Percentiles rank a stretch among this genome's conserved stretches.
Conservation (phyloP, 2,113 vertebrate species). For the Bungarus multicinctus region DNA sequence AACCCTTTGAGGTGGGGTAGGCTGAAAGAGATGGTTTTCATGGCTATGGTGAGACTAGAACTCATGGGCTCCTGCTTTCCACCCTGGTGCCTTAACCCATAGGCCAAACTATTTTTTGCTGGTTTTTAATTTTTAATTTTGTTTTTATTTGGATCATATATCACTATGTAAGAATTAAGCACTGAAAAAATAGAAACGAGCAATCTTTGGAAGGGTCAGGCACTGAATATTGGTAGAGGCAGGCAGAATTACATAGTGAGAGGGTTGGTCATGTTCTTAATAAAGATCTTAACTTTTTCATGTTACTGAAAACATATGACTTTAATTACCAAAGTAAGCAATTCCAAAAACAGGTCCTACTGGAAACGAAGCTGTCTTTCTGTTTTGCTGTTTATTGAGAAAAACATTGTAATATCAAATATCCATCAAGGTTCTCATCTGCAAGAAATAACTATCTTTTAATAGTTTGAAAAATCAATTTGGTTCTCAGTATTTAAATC, state of each 20-base stretch:
- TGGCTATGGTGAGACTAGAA: not conserved
- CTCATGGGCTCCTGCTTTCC: not conserved
- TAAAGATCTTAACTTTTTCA: conserved; percentile 47
- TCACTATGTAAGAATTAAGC: conserved; percentile 57
- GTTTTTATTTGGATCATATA: conserved; percentile 33
- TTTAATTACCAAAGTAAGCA: conserved; percentile 42
- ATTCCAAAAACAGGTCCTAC: conserved; percentile 17
- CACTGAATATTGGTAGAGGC: conserved; percentile 52
- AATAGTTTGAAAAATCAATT: not conserved
- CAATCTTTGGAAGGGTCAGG: conserved; percentile 37
- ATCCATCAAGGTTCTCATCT: not conserved
- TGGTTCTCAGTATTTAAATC: conserved; percentile 4
- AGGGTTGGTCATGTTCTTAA: conserved; percentile 35
- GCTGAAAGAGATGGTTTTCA: not conserved
- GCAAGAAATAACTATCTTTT: not conserved
- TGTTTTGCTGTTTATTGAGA: conserved; percentile 15
- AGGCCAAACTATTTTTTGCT: conserved; percentile 14
- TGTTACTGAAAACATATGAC: conserved; percentile 44
- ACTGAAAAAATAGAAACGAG: conserved; percentile 49
- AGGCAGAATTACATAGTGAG: conserved; percentile 47
- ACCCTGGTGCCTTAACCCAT: not conserved
- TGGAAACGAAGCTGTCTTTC: conserved; percentile 20
- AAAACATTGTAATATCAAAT: not conserved
- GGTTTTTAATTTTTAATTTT: conserved; percentile 36
- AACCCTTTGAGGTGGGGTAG: not conserved